Conservation (phyloP, 2,888 invertebrate genomes). For the Malthinus seriepunctatus region DNA sequence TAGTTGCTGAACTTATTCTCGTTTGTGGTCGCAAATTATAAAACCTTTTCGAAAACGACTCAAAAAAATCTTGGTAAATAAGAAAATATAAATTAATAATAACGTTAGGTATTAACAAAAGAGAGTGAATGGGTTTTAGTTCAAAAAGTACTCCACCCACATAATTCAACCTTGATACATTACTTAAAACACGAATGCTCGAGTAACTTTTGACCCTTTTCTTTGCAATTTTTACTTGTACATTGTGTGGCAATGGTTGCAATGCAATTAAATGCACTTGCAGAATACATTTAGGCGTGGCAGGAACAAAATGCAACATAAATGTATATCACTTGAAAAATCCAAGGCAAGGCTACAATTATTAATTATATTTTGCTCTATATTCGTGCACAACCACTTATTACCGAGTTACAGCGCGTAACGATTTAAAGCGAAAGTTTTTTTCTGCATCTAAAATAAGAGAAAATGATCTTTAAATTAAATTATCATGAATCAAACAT, state of each 20-base stretch:
- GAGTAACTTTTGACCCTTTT: conserved; percentile 36
- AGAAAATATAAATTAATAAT: conserved; percentile 6
- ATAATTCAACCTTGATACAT: conserved; percentile 32
- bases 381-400: conserved; percentile 16
- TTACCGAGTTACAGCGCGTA: conserved; percentile 20
- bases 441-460: not conserved
- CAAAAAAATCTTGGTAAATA: conserved; percentile 1
- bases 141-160: conserved; percentile 19
- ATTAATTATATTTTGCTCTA: conserved; percentile 23
- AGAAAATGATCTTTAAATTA: too few relatives aligned
- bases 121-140: conserved; percentile 22
- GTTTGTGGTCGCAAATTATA: not conserved
- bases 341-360: conserved; percentile 35
- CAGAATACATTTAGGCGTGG: conserved; percentile 26
- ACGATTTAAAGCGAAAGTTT: conserved; percentile 17
- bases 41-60: not conserved
- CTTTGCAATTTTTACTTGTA: not conserved
- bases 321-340: conserved; percentile 34
- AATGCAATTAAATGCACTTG: conserved; percentile 25
- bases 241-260: conserved; percentile 10
- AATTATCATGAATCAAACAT: not conserved
- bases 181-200: conserved; percentile 35
- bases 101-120: conserved; percentile 4
- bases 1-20: not conserved
- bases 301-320: conserved; percentile 24